A percentile compares a stretch with the other conserved stretches of the same genome.
Conservation (phyloP, 1,140 invertebrate genomes). For the Heliothis subflexa region DNA sequence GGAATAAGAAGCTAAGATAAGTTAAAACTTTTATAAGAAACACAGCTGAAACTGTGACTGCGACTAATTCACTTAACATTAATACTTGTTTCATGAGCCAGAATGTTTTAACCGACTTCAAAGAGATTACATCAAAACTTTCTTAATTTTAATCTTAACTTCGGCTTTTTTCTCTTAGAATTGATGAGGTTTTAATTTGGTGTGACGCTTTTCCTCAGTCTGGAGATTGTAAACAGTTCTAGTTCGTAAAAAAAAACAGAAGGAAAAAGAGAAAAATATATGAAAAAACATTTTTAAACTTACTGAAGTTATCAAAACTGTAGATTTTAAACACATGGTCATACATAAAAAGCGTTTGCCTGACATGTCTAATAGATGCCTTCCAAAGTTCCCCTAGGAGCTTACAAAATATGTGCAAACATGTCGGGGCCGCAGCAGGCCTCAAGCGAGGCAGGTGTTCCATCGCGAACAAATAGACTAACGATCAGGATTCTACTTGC, state of each 20-base stretch:
- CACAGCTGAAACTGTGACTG: not conserved
- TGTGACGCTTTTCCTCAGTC: slow-evolving; percentile 22
- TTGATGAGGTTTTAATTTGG: slow-evolving; percentile 44
- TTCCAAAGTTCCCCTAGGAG: not conserved
- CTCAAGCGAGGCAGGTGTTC: slow-evolving; percentile 43
- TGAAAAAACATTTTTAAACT: not conserved
- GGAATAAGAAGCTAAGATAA: too few species aligned
- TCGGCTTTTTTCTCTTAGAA: slow-evolving; percentile 30
- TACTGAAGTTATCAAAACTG: too few species aligned
- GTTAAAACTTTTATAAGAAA: not conserved
- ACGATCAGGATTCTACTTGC: slow-evolving; percentile 45
- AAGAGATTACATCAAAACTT: slow-evolving; percentile 40
- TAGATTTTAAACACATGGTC: too few species aligned
- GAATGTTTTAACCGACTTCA: slow-evolving; percentile 20
- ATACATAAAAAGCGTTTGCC: too few species aligned
- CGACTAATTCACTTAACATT: slow-evolving; percentile 29
- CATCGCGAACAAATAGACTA: slow-evolving; percentile 48
- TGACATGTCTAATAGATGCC: too few species aligned
- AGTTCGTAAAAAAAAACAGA: not conserved
- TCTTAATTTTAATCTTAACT: slow-evolving; percentile 45
- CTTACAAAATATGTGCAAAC: slow-evolving; percentile 9
- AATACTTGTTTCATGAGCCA: slow-evolving; percentile 35
- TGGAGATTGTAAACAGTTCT: not conserved
- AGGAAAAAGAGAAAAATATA: not conserved
- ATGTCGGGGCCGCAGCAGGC: not conserved